A percentile compares a stretch with the other conserved stretches of the same genome.
phyloP scores from a whole-genome alignment of 2,888 invertebrate genomes.

The Yponomeuta cagnagella region DNA sequence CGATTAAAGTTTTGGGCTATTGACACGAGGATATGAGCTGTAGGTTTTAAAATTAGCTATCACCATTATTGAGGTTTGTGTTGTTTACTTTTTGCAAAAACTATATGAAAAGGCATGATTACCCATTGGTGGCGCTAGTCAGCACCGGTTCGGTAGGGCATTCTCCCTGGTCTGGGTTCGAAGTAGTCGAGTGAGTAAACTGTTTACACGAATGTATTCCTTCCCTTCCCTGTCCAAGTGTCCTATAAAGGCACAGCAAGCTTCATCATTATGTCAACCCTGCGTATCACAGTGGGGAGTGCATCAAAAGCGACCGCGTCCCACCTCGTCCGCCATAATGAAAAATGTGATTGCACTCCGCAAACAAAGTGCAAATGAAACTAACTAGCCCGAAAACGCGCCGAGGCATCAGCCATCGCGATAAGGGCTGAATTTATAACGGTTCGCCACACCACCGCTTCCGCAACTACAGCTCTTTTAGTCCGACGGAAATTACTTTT shows the following conservation, averaged over 20 bases:
- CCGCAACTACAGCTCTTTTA: not conserved
- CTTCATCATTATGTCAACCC: not conserved
- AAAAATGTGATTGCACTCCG: slow-evolving; percentile 6
- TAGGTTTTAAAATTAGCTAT: too few species aligned
- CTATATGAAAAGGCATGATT: too few species aligned
- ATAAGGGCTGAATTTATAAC: slow-evolving; percentile 12
- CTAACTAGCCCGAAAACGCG: slow-evolving; percentile 10
- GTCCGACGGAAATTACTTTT: not conserved
- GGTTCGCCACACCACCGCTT: slow-evolving; percentile 3
- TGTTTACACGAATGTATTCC: not conserved
- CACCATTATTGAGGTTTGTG: too few species aligned
- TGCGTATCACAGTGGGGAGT: not conserved
- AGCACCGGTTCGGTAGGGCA: too few species aligned
- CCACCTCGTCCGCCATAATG: not conserved
- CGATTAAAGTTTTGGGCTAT: too few species aligned
- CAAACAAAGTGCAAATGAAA: slow-evolving; percentile 11
- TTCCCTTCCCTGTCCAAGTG: not conserved
- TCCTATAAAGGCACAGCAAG: not conserved
- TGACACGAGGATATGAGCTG: too few species aligned
- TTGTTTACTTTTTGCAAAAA: too few species aligned
- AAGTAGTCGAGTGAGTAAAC: too few species aligned
- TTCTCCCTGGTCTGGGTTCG: too few species aligned
- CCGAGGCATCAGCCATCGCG: slow-evolving; percentile 9
- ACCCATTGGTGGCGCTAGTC: too few species aligned
- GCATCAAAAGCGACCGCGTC: not conserved